Evolutionary conservation across 2,888 invertebrate species (phyloP), one percentile per base, ranked within the genome.

Genomic region (Herminia tarsipennalis): DNA sequence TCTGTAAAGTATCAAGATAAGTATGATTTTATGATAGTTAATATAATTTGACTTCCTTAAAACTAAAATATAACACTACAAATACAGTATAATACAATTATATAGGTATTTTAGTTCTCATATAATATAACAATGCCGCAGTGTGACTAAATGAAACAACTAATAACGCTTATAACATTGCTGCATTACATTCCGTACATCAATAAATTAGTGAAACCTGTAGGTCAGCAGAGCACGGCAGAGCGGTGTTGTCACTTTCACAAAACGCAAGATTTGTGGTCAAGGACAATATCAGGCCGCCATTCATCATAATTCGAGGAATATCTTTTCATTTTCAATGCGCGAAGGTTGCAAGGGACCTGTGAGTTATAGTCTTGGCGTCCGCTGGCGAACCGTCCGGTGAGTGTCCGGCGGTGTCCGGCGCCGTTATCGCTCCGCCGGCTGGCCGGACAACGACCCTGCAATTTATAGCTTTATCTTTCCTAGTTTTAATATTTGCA

Each of bases 381-480:
- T 44, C 54, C 52, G 41, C 39, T 12, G 20, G 12, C 17, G 33
- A 5, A 44, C 45, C 22, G 45, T 46, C 55, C 55, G 55, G 47
- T 27, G 10, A 24, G 13, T 8, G 17, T 28, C 13, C 28, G 16
- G 9, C 28, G 16, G 9, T 16, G 32, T 20, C 18, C 20, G 55
- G 37, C 36, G 39, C 29, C 48, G 51, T 45, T 66, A 66, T 67
- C 66, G 32, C 29, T 45, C 41, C 21, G 38, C 12, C 37, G 35
- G 21, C 16, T 8, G 20, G 29, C 24, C 38, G 57, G 49, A 53
- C 61, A 54, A 50, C 52, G 56, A 53, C 33, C 51, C 6, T 12
- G 17, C 35, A 48, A 66, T 67, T 64, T 66, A 67, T 64, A 44
- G 51, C 43, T 56, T 52, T 57, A 55, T 57, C 51, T 63, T 53